Evolutionary conservation across 1,140 invertebrate genomes (phyloP), one percentile per base, ranked within the genome.

Genomic region (Megalopta genalis): DNA sequence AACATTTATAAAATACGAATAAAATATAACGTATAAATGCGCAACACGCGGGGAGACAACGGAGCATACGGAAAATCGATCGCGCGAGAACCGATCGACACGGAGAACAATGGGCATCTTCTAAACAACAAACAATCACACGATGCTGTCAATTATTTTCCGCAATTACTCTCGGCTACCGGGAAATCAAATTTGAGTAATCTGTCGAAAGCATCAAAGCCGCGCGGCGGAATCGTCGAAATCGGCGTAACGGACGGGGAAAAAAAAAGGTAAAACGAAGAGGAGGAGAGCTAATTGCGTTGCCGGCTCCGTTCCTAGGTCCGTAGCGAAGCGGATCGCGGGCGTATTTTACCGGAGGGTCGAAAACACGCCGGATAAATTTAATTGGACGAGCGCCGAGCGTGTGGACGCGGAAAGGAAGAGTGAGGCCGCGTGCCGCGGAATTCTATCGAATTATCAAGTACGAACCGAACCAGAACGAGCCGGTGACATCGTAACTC

Each of bases 401-500:
- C 67, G 57, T 64, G 77, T 60, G 49, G 54, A 80, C 32, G 4
- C 32, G 12, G 62, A 14, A 63, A 69, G 64, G 67, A 66, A 68
- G 52, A 54, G 62, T 52, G 66, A 18, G 70, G 42, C 59, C 65
- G 80, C 39, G 49, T 6, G 14, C 14, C 18, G 73, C 52, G 60
- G 60, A 49, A 32, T 67, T 59, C 59, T 81, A 85, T 85, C 84
- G 84, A 86, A 86, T 86, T 86, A 86, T 86, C 85, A 86, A 83
- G 16, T 18, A 86, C 69, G 77, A 86, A 86, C 59, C 81, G 64
- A 71, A 74, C 71, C 73, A 72, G 84, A 86, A 87, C 83, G 84
- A 87, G 69, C 49, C 81, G 54, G 64, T 87, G 86, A 87, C 78
- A 87, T 81, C 77, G 83, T 87, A 83, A 87, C 75, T 87, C 75